These are phyloP conservation scores for Eupithecia pulchellata DNA, from an alignment of 2,888 invertebrate genomes.

Conservation along the genomic window DNA sequence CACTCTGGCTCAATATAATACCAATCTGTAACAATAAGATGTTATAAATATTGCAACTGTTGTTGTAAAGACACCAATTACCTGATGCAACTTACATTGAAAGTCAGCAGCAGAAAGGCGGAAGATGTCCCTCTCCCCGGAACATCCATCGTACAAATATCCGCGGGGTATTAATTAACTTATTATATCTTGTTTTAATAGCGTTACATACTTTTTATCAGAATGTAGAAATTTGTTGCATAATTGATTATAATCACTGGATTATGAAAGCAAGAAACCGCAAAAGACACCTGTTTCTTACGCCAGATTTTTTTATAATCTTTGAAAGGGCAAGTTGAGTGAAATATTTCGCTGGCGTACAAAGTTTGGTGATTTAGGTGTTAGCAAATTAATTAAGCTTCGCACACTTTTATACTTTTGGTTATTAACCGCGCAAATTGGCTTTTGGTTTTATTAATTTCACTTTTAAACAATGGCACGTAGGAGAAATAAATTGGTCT, in stretches of 20 bases:
- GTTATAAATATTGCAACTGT: constrained; percentile 6
- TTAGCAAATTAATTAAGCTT: constrained; percentile 19
- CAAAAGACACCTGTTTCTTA: constrained; percentile 34
- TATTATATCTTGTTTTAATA: constrained; percentile 60
- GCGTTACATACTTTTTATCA: constrained; percentile 57
- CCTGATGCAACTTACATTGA: constrained; percentile 56
- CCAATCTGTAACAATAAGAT: constrained; percentile 48
- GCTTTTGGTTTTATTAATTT: constrained; percentile 22
- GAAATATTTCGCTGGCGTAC: constrained; percentile 22
- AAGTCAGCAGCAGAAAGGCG: constrained; percentile 51
- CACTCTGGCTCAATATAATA: constrained; percentile 37
- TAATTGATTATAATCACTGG: constrained; percentile 51
- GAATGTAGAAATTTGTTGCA: constrained; percentile 59
- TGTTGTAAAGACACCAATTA: background rate
- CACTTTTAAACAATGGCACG: constrained; percentile 14
- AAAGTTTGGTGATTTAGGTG: constrained; percentile 24
- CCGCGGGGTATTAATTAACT: constrained; percentile 56
- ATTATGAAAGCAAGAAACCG: constrained; percentile 42
- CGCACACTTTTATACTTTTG: constrained; percentile 5
- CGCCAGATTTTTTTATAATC: constrained; percentile 28
- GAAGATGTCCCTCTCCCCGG: constrained; percentile 55
- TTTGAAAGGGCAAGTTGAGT: constrained; percentile 26
- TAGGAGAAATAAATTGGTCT: constrained; percentile 13
- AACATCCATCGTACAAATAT: constrained; percentile 63
- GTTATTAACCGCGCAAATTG: constrained; percentile 20